These are phyloP conservation scores for Anorthoa munda DNA, from an alignment of 2,888 invertebrate species.

Conservation along the genomic window DNA sequence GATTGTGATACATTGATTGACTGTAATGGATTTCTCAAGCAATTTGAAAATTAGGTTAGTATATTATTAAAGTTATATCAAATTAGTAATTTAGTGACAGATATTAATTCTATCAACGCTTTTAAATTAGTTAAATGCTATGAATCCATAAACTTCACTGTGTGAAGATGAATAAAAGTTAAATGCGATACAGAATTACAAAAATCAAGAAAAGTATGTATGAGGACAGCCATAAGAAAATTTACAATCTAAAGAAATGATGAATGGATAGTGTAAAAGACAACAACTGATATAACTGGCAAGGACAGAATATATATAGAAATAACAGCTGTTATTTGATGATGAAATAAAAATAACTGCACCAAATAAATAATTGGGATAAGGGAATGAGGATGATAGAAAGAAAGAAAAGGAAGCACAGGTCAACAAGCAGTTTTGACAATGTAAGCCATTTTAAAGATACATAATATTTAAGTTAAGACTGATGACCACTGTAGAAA, in stretches of 20 bases:
- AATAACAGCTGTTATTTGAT: neutral
- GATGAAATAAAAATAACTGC: neutral
- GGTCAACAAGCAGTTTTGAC: neutral
- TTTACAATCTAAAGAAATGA: neutral
- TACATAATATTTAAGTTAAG: constrained; percentile 4
- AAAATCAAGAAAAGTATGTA: neutral
- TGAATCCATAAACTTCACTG: neutral
- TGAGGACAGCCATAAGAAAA: neutral
- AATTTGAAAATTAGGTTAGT: constrained; percentile 26
- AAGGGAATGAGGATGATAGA: too few species aligned
- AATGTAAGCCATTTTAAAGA: neutral
- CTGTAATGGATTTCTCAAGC: constrained; percentile 7
- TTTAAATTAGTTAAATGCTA: neutral
- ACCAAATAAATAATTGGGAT: neutral
- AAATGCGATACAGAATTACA: neutral
- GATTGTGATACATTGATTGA: constrained; percentile 2
- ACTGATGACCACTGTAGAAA: neutral
- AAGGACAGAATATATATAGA: neutral
- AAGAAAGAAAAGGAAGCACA: neutral
- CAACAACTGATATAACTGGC: neutral
- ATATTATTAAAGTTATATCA: constrained; percentile 14
- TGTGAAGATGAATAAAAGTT: neutral
- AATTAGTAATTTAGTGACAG: neutral
- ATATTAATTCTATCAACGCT: constrained; percentile 2
- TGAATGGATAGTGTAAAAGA: neutral